Base-by-base conservation (phyloP, 2,113 vertebrate genomes). In the Periophthalmodon schlosseri region DNA sequence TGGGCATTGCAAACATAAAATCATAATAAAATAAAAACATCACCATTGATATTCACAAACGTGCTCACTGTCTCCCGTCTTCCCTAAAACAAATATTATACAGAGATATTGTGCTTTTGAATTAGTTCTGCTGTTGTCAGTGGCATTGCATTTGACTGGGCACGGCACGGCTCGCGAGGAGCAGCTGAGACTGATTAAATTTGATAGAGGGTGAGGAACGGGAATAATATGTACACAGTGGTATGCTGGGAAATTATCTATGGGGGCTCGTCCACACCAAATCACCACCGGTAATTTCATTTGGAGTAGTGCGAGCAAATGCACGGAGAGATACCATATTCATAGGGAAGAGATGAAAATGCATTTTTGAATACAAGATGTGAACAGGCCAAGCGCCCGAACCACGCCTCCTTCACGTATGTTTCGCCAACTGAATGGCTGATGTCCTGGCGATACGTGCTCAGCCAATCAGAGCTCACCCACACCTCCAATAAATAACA, bases 131-230 rank as follows among this genome's bases (percentile, higher is more conserved):
- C 68, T 84, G 76, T 89, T 90, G 88, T 91, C 82, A 87, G 80
- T 86, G 23, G 75, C 76, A 78, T 85, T 87, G 78, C 79, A 81
- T 89, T 89, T 84, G 76, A 70, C 84, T 74, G 87, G 81, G 82
- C 72, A n/a, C 7, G 69, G 70, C 23, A 69, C 76, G 15, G 77
- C 79, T 76, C 82, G 70, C 74, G 82, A 78, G 79, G 81, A 70
- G 63, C 87, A 78, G 80, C 84, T 18, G 80, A 91, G 73, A 73
- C 88, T 91, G 91, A 92, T 93, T 92, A 83, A 84, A 91, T 92
- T 86, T 91, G 91, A 93, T 92, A 82, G 92, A 86, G 86, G 77
- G 79, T 49, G 65, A 89, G 75, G 71, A 85, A 86, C 86, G 69
- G 73, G 75, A 91, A 87, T 85, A 91, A 87, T 86, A 85, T 92